Evolutionary conservation across 23 tunicate species (phyloP).

Genomic region (Trididemnum clinides): DNA sequence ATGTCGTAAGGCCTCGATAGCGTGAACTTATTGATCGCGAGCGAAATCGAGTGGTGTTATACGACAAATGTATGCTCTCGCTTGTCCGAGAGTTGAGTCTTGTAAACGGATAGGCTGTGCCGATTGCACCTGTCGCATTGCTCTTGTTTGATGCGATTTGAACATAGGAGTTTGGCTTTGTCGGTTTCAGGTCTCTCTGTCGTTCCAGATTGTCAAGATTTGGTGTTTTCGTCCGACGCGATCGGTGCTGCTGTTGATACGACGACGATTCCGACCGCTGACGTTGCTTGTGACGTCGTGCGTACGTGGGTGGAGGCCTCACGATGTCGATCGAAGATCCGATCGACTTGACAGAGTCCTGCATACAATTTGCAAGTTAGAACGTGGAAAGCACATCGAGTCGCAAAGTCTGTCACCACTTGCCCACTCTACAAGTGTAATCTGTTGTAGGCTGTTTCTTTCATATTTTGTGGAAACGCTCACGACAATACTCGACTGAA

Average conservation of each 20-base stretch:
- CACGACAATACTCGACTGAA: no score
- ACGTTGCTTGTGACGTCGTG: not conserved
- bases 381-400: no score
- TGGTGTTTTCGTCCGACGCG: slow-evolving; percentile 79
- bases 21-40: not conserved
- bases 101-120: not conserved
- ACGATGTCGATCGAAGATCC: not conserved
- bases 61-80: not conserved
- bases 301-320: not conserved
- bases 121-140: not conserved
- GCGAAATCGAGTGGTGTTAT: not conserved
- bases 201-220: slow-evolving; percentile 70
- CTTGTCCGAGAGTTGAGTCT: not conserved
- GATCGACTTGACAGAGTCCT: not conserved
- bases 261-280: not conserved
- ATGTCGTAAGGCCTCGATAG: slow-evolving; percentile 17
- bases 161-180: slow-evolving; percentile 92
- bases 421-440: no score
- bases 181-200: slow-evolving; percentile 74
- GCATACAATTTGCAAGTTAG: no score
- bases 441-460: no score
- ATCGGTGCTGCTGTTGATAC: not conserved
- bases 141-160: slow-evolving; percentile 64
- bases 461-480: no score
- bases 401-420: no score